These are phyloP conservation scores for Heliconius ismenius DNA, from an alignment of 2,888 invertebrate species.

Conservation along the genomic window DNA sequence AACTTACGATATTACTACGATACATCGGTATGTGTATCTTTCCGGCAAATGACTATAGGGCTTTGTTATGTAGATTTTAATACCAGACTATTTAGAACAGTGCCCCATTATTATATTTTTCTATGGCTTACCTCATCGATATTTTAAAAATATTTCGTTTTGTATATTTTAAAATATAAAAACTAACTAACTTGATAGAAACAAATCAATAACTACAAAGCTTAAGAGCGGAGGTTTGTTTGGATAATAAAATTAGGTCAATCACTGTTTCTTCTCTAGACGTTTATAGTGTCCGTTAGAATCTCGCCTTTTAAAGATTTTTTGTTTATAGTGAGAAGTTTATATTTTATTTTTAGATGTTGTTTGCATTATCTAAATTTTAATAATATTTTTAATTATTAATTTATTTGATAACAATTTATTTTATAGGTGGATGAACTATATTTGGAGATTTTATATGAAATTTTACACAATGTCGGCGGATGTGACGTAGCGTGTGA, in stretches of 20 bases:
- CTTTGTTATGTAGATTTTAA: slow-evolving; percentile 32
- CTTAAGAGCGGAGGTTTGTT: slow-evolving; percentile 32
- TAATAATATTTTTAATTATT: neutral
- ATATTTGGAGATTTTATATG: slow-evolving; percentile 91
- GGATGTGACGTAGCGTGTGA: slow-evolving; percentile 89
- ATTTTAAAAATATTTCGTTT: neutral
- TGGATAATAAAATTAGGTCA: slow-evolving; percentile 36
- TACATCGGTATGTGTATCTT: slow-evolving; percentile 65
- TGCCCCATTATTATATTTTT: neutral
- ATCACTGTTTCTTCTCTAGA: slow-evolving; percentile 29
- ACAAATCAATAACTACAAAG: slow-evolving; percentile 28
- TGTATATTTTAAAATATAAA: neutral
- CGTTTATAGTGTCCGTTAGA: slow-evolving; percentile 4
- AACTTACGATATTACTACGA: slow-evolving; percentile 76
- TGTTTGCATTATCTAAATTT: too few species aligned
- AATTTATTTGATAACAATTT: neutral
- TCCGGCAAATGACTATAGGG: slow-evolving; percentile 27
- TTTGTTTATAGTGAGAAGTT: neutral
- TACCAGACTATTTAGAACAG: neutral
- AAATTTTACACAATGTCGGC: slow-evolving; percentile 92
- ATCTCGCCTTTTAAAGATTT: slow-evolving; percentile 8
- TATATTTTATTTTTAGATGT: neutral
- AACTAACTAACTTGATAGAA: too few species aligned
- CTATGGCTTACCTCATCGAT: slow-evolving; percentile 9
- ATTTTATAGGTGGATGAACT: slow-evolving; percentile 90